phyloP scores from a whole-genome alignment of 2,888 invertebrate genomes.

The Lysandra bellargus region DNA sequence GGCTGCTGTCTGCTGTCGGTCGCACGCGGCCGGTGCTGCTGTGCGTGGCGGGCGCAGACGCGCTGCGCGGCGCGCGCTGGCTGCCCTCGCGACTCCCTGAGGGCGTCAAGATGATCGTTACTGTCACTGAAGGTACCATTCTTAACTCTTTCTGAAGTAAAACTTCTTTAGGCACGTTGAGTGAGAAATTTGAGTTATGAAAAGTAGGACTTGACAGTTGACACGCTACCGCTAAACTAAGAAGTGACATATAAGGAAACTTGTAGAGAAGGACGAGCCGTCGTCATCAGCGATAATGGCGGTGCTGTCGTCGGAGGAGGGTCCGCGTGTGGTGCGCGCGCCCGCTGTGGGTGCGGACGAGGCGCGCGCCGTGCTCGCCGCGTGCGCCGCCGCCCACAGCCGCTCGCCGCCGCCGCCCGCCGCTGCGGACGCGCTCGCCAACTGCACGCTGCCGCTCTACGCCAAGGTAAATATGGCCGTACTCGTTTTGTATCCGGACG shows the following conservation, averaged over 20 bases:
- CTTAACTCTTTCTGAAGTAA: no score
- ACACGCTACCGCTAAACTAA: no score
- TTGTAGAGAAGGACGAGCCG: slow-evolving; percentile 67
- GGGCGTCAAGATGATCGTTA: slow-evolving; percentile 88
- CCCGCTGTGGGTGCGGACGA: slow-evolving; percentile 70
- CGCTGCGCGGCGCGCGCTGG: slow-evolving; percentile 86
- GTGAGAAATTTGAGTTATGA: no score
- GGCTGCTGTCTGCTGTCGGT: slow-evolving; percentile 76
- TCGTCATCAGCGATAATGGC: slow-evolving; percentile 76
- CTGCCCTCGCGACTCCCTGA: slow-evolving; percentile 86
- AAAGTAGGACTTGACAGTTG: no score
- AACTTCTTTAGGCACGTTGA: no score
- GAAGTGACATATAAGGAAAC: neutral
- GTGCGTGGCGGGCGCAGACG: slow-evolving; percentile 87
- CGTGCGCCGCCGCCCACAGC: slow-evolving; percentile 70
- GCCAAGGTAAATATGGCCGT: slow-evolving; percentile 77
- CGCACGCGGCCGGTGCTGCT: slow-evolving; percentile 83
- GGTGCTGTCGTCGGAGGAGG: slow-evolving; percentile 72
- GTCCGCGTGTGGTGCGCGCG: slow-evolving; percentile 67
- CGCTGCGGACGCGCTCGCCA: slow-evolving; percentile 81
- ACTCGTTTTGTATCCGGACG: neutral
- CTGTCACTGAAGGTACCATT: slow-evolving; percentile 80
- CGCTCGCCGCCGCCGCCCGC: slow-evolving; percentile 82
- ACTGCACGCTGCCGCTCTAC: slow-evolving; percentile 85
- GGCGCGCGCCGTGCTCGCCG: slow-evolving; percentile 63